These are phyloP conservation scores for Eupithecia subfuscata DNA, from an alignment of 2,888 invertebrate genomes.

Conservation along the genomic window DNA sequence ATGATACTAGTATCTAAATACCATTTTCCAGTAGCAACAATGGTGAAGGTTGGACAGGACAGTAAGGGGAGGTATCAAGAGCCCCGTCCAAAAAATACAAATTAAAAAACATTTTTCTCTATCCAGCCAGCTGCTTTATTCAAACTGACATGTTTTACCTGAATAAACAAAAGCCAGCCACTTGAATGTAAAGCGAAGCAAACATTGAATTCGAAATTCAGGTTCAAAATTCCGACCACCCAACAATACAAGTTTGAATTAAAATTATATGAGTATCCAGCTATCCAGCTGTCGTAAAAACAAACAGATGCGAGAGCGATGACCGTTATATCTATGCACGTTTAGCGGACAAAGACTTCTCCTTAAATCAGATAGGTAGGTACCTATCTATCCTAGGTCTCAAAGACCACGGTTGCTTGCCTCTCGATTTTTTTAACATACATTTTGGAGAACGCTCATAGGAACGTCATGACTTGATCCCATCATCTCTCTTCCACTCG, in stretches of 20 bases:
- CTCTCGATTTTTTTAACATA: background rate
- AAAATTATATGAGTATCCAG: conserved; percentile 31
- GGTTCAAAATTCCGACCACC: conserved; percentile 22
- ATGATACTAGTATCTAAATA: no score
- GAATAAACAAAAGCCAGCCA: conserved; percentile 15
- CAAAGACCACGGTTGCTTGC: no score
- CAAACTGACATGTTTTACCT: background rate
- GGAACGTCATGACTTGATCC: no score
- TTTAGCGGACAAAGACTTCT: conserved; percentile 14
- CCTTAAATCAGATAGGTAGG: background rate
- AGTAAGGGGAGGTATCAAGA: no score
- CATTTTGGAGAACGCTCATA: background rate
- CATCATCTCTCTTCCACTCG: no score
- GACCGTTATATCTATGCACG: conserved; percentile 16
- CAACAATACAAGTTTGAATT: conserved; percentile 27
- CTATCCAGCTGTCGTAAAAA: conserved; percentile 25
- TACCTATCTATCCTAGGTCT: no score
- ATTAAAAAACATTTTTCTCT: no score
- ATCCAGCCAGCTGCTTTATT: background rate
- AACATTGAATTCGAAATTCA: conserved; percentile 24
- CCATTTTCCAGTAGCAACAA: no score
- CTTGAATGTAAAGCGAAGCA: conserved; percentile 4
- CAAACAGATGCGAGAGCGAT: conserved; percentile 24
- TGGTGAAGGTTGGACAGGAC: no score
- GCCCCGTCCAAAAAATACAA: no score